Base-by-base conservation (phyloP, 2,888 invertebrate genomes). In the Gastracanthus pulcherrimus region DNA sequence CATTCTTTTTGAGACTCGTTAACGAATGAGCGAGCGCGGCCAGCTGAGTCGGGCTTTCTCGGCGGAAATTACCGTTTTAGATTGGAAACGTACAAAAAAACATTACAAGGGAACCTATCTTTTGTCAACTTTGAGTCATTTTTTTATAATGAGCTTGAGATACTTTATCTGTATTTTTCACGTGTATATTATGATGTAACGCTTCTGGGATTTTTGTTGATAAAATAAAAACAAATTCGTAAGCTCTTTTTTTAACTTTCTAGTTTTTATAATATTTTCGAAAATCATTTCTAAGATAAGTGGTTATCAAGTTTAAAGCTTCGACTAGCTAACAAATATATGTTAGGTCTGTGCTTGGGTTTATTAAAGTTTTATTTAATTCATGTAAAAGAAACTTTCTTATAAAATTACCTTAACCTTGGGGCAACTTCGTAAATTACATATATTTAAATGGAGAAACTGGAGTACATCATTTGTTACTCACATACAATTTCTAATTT, bases 51-150 rank as follows among this genome's bases (percentile, higher is more conserved):
- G 45, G 5, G 45, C 41, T 67, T 55, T 19, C n/a, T 31, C 2
- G 19, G 51, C n/a, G 70, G 70, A 70, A 70, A 70, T 51, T 70
- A 1, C 19, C 70, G 16, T 11, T 9, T 51, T 23, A 19, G 13
- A 70, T 70, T 70, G 51, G 51, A 70, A 70, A 70, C 11, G 19
- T 70, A 70, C 70, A 3, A 67, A 45, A 5, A 67, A 51, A 11
- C 36, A 51, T 51, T 70, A 70, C 11, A 34, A 2, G 31, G 6
- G 23, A 16, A 41, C 13, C 4, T 16, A n/a, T n/a, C 29, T 7
- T n/a, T 29, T 41, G 29, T 66, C 19, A 41, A 38, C 26, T 16
- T 13, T 13, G 41, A 41, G 34, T 41, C 13, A 66, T 38, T 62
- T n/a, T n/a, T n/a, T n/a, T 19, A 4, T 23, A 55, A 45, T 45